These are phyloP conservation scores for Trichonephila clavipes DNA, from an alignment of 1,140 invertebrate species.

Conservation along the genomic window DNA sequence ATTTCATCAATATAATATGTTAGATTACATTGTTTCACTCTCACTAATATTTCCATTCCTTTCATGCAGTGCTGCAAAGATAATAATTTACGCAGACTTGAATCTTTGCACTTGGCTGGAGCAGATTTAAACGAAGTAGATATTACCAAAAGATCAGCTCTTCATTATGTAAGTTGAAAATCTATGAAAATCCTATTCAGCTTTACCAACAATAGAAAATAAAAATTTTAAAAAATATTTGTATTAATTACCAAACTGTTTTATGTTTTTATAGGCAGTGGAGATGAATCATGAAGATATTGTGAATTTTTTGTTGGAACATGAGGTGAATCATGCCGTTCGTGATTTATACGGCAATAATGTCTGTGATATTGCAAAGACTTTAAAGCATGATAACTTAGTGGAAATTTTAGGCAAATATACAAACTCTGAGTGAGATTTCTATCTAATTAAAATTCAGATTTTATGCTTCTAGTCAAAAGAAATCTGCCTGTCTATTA, in stretches of 20 bases:
- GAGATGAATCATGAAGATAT: slow-evolving; percentile 76
- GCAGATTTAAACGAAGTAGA: slow-evolving; percentile 84
- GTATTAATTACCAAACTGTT: background rate
- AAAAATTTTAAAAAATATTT: background rate
- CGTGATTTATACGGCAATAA: slow-evolving; percentile 78
- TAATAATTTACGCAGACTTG: slow-evolving; percentile 82
- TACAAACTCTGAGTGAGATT: background rate
- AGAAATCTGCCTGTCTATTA: background rate
- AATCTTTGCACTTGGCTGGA: slow-evolving; percentile 85
- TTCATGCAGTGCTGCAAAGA: slow-evolving; percentile 82
- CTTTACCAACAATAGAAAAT: background rate
- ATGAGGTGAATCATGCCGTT: slow-evolving; percentile 48
- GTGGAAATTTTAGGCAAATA: slow-evolving; percentile 43
- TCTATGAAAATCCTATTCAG: background rate
- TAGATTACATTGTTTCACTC: too few relatives aligned
- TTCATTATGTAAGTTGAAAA: slow-evolving; percentile 79
- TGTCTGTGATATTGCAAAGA: slow-evolving; percentile 76
- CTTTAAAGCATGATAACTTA: slow-evolving; percentile 69
- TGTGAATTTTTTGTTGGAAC: slow-evolving; percentile 75
- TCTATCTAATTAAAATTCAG: background rate
- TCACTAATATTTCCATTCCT: background rate
- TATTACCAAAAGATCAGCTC: slow-evolving; percentile 78
- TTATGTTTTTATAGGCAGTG: slow-evolving; percentile 70
- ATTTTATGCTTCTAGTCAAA: slow-evolving; percentile 19
- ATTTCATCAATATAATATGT: too few relatives aligned